phyloP scores from a whole-genome alignment of 2,888 invertebrate species.

The Chymomyza fuscimana region DNA sequence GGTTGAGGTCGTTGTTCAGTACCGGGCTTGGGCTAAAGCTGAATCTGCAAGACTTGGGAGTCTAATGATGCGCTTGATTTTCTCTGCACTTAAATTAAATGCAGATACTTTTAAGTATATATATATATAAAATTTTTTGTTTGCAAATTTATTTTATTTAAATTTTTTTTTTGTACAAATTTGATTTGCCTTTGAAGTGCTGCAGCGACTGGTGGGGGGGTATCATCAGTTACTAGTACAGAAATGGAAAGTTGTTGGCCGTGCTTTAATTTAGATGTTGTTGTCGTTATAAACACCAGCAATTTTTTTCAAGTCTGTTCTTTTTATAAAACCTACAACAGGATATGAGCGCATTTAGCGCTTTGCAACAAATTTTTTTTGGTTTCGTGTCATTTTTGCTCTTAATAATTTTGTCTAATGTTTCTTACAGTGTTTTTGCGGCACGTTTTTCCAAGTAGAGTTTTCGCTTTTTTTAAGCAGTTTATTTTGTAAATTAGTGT shows the following conservation, averaged over 20 bases:
- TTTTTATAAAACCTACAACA: slow-evolving; percentile 23
- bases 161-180: slow-evolving; percentile 13
- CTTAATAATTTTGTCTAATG: neutral
- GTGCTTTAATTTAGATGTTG: too few relatives aligned
- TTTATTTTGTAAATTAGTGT: slow-evolving; percentile 47
- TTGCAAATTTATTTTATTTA: slow-evolving; percentile 23
- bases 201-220: neutral
- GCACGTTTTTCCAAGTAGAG: neutral
- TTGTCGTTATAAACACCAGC: slow-evolving; percentile 31
- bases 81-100: slow-evolving; percentile 62
- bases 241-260: slow-evolving; percentile 34
- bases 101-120: slow-evolving; percentile 18
- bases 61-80: slow-evolving; percentile 52
- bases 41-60: neutral
- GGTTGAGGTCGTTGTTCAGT: neutral
- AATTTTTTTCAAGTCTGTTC: slow-evolving; percentile 27
- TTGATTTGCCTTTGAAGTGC: neutral
- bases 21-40: neutral
- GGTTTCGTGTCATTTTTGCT: neutral
- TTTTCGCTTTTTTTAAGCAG: slow-evolving; percentile 18
- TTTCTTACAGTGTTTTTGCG: neutral
- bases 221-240: neutral
- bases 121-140: neutral
- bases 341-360: slow-evolving; percentile 44
- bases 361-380: slow-evolving; percentile 20